phyloP scores from a whole-genome alignment of 2,797 vertebrate genomes.

The Enteromius paludinosus region DNA sequence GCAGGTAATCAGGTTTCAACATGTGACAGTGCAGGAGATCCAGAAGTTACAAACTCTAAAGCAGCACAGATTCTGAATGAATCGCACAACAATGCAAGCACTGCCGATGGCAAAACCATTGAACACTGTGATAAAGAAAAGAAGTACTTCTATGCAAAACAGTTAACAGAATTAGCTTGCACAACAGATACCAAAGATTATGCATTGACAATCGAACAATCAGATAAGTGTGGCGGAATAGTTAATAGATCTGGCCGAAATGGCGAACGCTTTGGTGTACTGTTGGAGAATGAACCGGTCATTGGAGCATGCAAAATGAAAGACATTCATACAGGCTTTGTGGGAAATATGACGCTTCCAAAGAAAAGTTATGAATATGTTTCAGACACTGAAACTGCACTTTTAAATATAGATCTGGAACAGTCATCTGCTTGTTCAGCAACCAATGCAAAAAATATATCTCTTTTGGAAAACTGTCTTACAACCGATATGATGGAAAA shows the following conservation, averaged over 20 bases:
- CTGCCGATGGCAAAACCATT: conserved; percentile 38
- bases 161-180: conserved; percentile 45
- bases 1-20: neutral
- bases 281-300: conserved; percentile 57
- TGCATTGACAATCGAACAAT: conserved; percentile 44
- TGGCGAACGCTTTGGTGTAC: conserved; percentile 38
- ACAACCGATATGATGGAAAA: neutral
- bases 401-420: conserved; percentile 16
- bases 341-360: conserved; percentile 71
- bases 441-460: conserved; percentile 42
- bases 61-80: neutral
- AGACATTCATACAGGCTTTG: conserved; percentile 64
- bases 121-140: conserved; percentile 36
- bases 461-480: conserved; percentile 30
- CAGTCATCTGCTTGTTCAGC: neutral
- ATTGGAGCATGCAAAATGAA: conserved; percentile 71
- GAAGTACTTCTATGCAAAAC: conserved; percentile 24
- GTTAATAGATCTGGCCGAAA: conserved; percentile 59
- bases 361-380: conserved; percentile 65
- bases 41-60: conserved; percentile 8
- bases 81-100: conserved; percentile 3
- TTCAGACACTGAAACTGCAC: neutral
- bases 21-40: neutral
- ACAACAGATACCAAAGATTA: conserved; percentile 57
- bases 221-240: conserved; percentile 12